These are phyloP conservation scores for Lates calcarifer DNA, from an alignment of 2,113 vertebrate species.

Conservation along the genomic window DNA sequence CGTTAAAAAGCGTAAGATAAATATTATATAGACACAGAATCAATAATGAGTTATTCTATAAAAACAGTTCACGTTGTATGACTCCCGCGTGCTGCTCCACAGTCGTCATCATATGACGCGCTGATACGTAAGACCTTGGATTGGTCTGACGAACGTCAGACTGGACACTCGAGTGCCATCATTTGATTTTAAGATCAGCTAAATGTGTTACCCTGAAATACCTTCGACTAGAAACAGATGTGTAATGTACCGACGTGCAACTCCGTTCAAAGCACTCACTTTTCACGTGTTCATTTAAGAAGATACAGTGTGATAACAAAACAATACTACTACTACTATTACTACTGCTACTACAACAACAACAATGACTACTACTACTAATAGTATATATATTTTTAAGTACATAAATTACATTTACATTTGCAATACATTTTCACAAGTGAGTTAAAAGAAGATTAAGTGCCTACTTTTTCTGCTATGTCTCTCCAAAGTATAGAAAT, in stretches of 20 bases:
- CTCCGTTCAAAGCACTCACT: background rate
- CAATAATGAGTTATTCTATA: rapidly evolving
- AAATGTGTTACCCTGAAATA: conserved; percentile 63
- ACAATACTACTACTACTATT: background rate
- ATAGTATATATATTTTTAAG: too few species aligned
- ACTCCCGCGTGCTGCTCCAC: conserved; percentile 29
- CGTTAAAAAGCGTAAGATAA: rapidly evolving
- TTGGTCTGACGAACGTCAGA: rapidly evolving
- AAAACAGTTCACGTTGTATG: background rate
- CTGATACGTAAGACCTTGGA: background rate
- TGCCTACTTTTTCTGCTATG: too few species aligned
- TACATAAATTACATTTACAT: too few species aligned
- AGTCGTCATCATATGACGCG: background rate
- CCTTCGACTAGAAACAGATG: conserved; percentile 57
- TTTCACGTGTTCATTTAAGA: background rate
- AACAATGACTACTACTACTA: background rate
- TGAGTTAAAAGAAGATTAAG: too few species aligned
- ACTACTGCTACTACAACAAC: background rate
- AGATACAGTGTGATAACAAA: background rate
- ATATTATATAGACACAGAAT: background rate
- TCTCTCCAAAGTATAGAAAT: too few species aligned
- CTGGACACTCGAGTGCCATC: rapidly evolving
- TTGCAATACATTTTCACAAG: too few species aligned
- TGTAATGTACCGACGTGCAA: background rate
- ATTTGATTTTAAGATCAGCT: conserved; percentile 9